Conservation (phyloP, 2,113 vertebrate genomes). For the Phoxinus phoxinus region DNA sequence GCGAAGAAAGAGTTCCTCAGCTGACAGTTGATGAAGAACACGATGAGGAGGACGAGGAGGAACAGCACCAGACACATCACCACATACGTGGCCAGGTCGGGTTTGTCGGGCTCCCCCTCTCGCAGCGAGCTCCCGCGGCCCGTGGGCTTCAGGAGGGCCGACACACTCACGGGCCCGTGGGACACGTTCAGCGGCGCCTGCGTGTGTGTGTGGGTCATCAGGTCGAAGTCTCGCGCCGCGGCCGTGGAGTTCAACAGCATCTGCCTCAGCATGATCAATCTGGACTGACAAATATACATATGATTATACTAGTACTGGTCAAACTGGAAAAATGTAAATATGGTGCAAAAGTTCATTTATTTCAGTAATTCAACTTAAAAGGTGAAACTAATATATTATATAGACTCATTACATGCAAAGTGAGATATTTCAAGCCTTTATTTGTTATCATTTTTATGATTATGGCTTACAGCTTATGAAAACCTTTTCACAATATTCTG, state of each 20-base stretch:
- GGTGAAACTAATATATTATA: no score
- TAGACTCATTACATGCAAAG: no score
- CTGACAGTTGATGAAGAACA: constrained; percentile 98
- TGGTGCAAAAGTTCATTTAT: no score
- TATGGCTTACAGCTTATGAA: no score
- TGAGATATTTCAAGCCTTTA: no score
- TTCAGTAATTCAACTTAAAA: no score
- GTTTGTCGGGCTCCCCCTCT: constrained; percentile 90
- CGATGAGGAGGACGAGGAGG: constrained; percentile 89
- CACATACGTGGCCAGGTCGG: constrained; percentile 92
- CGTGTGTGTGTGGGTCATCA: constrained; percentile 80
- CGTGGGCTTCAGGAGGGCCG: constrained; percentile 88
- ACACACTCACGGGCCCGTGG: constrained; percentile 87
- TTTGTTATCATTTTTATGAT: no score
- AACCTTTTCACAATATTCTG: no score
- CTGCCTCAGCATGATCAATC: constrained; percentile 78
- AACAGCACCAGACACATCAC: constrained; percentile 93
- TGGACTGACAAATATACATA: neutral
- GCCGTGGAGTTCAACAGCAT: constrained; percentile 88
- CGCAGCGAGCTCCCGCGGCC: constrained; percentile 76
- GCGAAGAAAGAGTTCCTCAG: constrained; percentile 96
- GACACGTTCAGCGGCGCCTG: constrained; percentile 84
- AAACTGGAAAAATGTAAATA: no score
- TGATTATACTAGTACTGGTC: neutral
- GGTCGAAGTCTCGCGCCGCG: constrained; percentile 80